A percentile compares a stretch with the other conserved stretches of the same genome.
These are phyloP conservation scores for Patella ulyssiponensis DNA, from an alignment of 2,888 invertebrate species.

Conservation along the genomic window DNA sequence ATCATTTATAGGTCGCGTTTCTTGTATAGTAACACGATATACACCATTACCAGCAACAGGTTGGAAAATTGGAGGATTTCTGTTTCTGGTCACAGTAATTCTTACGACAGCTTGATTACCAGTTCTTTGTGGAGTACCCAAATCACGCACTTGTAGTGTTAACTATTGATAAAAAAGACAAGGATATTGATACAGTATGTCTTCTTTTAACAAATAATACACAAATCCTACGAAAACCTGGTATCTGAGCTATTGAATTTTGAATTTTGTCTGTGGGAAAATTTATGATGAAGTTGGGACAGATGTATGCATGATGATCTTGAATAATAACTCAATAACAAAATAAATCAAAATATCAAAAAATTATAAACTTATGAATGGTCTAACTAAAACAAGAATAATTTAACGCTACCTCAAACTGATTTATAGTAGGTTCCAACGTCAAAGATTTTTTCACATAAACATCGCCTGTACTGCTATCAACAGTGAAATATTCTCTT, in stretches of 20 bases:
- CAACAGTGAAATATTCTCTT: constrained; percentile 53
- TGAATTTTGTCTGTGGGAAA: too few relatives aligned
- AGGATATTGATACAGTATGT: too few relatives aligned
- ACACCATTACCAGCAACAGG: constrained; percentile 31
- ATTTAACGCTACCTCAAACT: background rate
- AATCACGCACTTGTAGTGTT: background rate
- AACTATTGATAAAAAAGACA: too few relatives aligned
- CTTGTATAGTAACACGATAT: background rate
- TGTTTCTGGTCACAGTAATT: constrained; percentile 20
- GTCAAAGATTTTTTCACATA: constrained; percentile 53
- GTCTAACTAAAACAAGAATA: background rate
- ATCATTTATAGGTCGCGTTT: background rate
- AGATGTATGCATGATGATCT: too few relatives aligned
- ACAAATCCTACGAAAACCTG: too few relatives aligned
- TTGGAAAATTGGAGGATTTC: constrained; percentile 22
- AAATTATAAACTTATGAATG: background rate
- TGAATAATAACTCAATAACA: too few relatives aligned
- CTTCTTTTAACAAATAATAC: too few relatives aligned
- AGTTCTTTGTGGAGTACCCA: constrained; percentile 10
- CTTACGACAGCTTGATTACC: constrained; percentile 13
- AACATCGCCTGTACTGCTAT: constrained; percentile 51
- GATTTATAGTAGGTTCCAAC: constrained; percentile 36
- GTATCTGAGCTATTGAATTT: too few relatives aligned
- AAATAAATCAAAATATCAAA: background rate
- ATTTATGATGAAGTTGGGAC: too few relatives aligned